Conservation (phyloP, 2,797 vertebrate genomes). For the Siniperca obscura region DNA sequence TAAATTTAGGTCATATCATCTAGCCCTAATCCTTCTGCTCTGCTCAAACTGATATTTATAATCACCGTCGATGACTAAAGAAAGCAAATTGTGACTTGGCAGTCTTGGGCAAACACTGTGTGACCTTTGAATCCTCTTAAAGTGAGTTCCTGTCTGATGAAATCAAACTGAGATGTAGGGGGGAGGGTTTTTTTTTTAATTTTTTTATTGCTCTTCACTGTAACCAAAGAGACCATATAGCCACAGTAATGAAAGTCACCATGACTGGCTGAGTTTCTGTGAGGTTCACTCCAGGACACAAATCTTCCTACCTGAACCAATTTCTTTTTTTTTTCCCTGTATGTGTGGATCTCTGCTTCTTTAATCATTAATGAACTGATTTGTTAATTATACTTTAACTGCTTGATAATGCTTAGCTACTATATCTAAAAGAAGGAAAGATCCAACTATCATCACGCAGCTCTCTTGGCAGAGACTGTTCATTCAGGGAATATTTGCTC, state of each 20-base stretch:
- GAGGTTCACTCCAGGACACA: background rate
- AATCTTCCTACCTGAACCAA: background rate
- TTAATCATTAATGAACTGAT: background rate
- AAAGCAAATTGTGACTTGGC: slow-evolving; percentile 39
- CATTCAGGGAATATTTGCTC: slow-evolving; percentile 22
- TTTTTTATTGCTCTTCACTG: background rate
- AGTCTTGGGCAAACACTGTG: background rate
- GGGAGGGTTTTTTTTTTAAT: too few species aligned
- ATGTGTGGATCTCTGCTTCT: background rate
- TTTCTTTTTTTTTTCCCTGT: too few species aligned
- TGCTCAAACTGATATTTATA: background rate
- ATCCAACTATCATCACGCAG: background rate
- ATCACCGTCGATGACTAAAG: background rate
- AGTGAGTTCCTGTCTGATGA: slow-evolving; percentile 44
- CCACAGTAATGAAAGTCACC: background rate
- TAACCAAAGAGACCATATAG: background rate
- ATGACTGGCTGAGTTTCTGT: background rate
- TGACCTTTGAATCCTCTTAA: slow-evolving; percentile 51
- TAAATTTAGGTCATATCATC: too few species aligned
- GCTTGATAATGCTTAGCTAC: background rate
- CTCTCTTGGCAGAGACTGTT: slow-evolving; percentile 14
- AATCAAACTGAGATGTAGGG: slow-evolving; percentile 12
- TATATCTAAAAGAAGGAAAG: background rate
- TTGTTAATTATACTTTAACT: background rate
- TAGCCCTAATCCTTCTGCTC: background rate